Evolutionary conservation across 2,888 invertebrate genomes (phyloP).

Genomic region (Eilema sororculum): DNA sequence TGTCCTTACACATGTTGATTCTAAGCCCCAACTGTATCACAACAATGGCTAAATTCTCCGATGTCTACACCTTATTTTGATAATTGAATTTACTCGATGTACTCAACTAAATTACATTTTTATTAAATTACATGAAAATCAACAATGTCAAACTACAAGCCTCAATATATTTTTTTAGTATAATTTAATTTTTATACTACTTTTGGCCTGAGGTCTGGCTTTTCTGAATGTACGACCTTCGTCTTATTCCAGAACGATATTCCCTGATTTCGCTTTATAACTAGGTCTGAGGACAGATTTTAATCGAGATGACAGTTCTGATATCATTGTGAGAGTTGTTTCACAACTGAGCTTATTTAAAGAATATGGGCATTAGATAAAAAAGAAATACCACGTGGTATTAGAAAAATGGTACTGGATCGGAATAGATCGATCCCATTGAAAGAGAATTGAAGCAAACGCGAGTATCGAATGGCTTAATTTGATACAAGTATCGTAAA

Average conservation of each 20-base stretch:
- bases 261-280: no score
- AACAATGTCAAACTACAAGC: constrained; percentile 1
- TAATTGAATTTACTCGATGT: neutral
- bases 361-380: no score
- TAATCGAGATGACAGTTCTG: no score
- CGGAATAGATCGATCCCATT: no score
- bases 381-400: no score
- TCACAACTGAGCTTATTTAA: no score
- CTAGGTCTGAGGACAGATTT: no score
- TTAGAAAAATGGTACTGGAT: no score
- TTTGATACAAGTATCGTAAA: neutral
- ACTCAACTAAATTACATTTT: neutral
- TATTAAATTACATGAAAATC: neutral
- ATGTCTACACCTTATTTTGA: neutral
- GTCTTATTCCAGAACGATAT: no score
- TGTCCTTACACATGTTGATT: constrained; percentile 4
- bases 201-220: neutral
- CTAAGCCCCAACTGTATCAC: neutral
- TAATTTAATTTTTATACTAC: neutral
- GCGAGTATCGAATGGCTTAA: neutral
- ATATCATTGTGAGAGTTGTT: no score
- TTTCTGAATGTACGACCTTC: no score
- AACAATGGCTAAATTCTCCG: constrained; percentile 1
- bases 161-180: neutral
- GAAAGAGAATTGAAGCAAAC: neutral